Conservation (phyloP, 1,140 invertebrate genomes). For the Coenobita brevimanus region DNA sequence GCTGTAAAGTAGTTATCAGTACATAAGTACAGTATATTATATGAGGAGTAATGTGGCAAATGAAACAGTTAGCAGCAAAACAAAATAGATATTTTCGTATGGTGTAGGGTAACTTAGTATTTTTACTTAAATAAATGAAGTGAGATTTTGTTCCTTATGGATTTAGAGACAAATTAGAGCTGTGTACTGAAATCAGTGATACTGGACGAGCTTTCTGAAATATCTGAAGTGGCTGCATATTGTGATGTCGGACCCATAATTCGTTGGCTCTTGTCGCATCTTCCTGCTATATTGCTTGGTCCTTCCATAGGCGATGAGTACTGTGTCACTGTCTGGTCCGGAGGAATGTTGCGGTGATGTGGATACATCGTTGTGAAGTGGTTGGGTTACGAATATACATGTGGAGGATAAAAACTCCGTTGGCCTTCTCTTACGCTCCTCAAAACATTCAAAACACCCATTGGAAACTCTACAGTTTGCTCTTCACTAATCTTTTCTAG, state of each 20-base stretch:
- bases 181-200: background rate
- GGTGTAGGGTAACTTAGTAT: too few relatives aligned
- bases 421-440: constrained; percentile 5
- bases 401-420: background rate
- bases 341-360: background rate
- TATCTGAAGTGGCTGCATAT: background rate
- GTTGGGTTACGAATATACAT: background rate
- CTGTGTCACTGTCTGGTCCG: background rate
- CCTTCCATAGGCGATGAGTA: background rate
- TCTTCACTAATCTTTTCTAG: constrained; percentile 17
- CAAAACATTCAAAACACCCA: constrained; percentile 24
- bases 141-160: too few relatives aligned
- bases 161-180: constrained; percentile 7
- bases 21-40: too few relatives aligned
- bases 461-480: constrained; percentile 15
- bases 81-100: too few relatives aligned
- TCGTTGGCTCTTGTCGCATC: background rate
- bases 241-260: background rate
- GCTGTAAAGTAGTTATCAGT: too few relatives aligned
- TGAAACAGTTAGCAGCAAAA: too few relatives aligned
- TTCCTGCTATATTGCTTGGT: background rate
- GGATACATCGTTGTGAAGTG: background rate
- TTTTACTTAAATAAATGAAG: too few relatives aligned
- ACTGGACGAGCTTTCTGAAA: background rate
- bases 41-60: too few relatives aligned